phyloP scores from a whole-genome alignment of 2,888 invertebrate species.

The Mythimna vitellina region DNA sequence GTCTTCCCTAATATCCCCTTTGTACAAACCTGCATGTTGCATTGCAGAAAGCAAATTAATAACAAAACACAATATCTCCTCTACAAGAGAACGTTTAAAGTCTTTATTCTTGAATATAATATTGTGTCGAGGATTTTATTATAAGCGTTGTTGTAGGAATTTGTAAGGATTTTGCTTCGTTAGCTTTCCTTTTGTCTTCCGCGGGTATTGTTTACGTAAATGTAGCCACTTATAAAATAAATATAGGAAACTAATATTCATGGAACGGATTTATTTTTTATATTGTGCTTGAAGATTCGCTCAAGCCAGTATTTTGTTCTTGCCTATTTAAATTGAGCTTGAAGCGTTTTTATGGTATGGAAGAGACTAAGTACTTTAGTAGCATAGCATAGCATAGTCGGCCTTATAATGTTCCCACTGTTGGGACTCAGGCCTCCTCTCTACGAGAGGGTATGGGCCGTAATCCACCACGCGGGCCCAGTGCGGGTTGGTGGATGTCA shows the following conservation, averaged over 20 bases:
- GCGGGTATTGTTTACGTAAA: conserved; percentile 49
- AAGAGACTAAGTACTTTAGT: no score
- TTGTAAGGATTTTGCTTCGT: conserved; percentile 48
- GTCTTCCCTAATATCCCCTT: conserved; percentile 20
- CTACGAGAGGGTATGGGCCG: no score
- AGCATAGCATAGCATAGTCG: no score
- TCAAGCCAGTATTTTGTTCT: background rate
- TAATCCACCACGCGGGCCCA: no score
- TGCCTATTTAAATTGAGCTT: background rate
- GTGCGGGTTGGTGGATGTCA: no score
- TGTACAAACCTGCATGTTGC: conserved; percentile 34
- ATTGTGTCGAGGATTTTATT: conserved; percentile 52
- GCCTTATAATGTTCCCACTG: no score
- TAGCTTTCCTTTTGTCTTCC: conserved; percentile 41
- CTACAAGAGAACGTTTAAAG: conserved; percentile 34
- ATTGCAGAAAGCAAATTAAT: conserved; percentile 30
- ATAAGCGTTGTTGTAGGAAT: conserved; percentile 57
- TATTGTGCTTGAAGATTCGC: background rate
- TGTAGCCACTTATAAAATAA: conserved; percentile 41
- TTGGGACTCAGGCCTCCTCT: no score
- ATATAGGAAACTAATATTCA: conserved; percentile 46
- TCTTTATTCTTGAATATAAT: conserved; percentile 48
- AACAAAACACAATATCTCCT: conserved; percentile 17
- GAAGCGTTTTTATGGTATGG: background rate
- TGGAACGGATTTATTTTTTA: conserved; percentile 14